Percentiles rank a stretch among this genome's conserved stretches.
Conservation (phyloP, 2,113 vertebrate species). For the Nyctibius bracteatus region DNA sequence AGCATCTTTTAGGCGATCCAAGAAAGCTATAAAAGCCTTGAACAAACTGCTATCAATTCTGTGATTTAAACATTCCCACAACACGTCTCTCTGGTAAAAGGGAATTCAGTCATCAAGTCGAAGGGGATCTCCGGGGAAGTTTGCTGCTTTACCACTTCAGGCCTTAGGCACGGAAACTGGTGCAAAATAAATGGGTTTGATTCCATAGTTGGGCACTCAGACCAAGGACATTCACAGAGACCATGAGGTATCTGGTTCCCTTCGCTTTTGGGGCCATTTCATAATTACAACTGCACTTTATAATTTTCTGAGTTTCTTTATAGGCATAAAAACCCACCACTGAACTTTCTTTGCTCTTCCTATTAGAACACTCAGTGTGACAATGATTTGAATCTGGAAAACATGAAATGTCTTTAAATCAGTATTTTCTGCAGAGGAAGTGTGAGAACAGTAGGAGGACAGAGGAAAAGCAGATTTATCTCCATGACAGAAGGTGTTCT, state of each 20-base stretch:
- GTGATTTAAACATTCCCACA: background rate
- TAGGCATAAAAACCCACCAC: background rate
- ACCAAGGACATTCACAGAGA: no score
- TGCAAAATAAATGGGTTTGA: no score
- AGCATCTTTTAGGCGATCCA: background rate
- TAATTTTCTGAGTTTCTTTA: background rate
- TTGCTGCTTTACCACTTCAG: background rate
- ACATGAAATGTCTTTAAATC: background rate
- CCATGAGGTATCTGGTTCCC: accelerated
- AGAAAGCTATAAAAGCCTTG: background rate
- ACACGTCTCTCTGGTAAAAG: background rate
- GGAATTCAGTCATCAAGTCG: background rate
- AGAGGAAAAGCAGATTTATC: background rate
- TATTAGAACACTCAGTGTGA: background rate
- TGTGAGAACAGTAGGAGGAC: background rate
- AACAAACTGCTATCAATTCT: background rate
- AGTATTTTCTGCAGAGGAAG: background rate
- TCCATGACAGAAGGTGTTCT: background rate
- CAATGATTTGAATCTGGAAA: background rate
- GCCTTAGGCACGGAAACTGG: background rate
- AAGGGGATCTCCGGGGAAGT: background rate
- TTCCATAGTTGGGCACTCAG: no score
- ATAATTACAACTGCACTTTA: background rate
- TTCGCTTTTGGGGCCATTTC: background rate
- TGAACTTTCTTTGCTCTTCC: background rate